Evolutionary conservation across 2,888 invertebrate genomes (phyloP).

Genomic region (Patella ulyssiponensis): DNA sequence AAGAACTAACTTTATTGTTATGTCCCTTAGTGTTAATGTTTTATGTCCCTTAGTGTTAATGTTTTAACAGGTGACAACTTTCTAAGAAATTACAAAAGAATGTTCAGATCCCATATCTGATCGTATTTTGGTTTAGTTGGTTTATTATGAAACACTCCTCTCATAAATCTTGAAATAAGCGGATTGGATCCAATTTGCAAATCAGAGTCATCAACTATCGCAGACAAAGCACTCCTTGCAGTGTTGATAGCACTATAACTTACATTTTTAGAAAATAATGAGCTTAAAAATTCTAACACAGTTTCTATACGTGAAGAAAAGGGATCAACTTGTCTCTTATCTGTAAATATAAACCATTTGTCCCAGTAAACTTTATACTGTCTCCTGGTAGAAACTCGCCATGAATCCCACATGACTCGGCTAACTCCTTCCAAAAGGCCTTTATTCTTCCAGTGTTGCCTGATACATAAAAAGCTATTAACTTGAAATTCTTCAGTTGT

Average conservation of each 20-base stretch:
- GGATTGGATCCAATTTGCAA: too few relatives aligned
- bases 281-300: constrained; percentile 22
- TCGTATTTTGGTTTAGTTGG: constrained; percentile 35
- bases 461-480: constrained; percentile 36
- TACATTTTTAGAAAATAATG: constrained; percentile 23
- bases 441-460: constrained; percentile 20
- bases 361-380: constrained; percentile 30
- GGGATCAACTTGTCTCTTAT: constrained; percentile 22
- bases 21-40: constrained; percentile 25
- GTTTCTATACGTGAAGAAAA: constrained; percentile 30
- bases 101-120: constrained; percentile 35
- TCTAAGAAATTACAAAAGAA: constrained; percentile 33
- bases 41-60: too few relatives aligned
- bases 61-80: constrained; percentile 15
- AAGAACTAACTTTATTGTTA: too few relatives aligned
- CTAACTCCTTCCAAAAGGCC: too few relatives aligned
- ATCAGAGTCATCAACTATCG: too few relatives aligned
- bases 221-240: too few relatives aligned
- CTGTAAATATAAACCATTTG: constrained; percentile 36
- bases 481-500: constrained; percentile 28
- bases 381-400: constrained; percentile 33
- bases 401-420: constrained; percentile 29
- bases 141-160: constrained; percentile 32
- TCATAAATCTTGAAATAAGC: constrained; percentile 36
- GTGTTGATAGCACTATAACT: constrained; percentile 33